Evolutionary conservation across 2,888 invertebrate genomes (phyloP).

Genomic region (Tenthredo notha): DNA sequence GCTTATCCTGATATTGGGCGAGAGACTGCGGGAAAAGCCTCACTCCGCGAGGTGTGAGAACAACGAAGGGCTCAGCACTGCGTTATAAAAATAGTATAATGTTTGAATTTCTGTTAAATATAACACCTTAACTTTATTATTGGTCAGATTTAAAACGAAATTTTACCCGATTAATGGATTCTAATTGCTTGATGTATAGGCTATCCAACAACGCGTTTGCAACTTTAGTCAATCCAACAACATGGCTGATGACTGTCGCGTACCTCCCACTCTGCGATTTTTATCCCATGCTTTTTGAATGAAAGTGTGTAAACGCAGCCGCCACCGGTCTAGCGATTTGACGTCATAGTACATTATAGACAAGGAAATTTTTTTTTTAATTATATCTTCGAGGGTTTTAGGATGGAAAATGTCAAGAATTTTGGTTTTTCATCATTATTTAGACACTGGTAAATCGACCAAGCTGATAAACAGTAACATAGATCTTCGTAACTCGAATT

Average conservation of each 20-base stretch:
- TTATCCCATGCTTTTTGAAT: neutral
- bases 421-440: neutral
- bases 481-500: neutral
- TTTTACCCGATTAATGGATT: conserved; percentile 16
- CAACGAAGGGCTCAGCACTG: conserved; percentile 49
- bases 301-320: conserved; percentile 3
- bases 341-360: neutral
- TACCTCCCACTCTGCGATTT: neutral
- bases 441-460: neutral
- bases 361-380: neutral
- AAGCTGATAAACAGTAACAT: neutral
- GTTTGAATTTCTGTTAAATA: neutral
- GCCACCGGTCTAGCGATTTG: neutral
- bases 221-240: conserved; percentile 60
- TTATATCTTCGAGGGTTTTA: neutral
- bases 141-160: neutral
- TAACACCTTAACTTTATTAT: conserved; percentile 33
- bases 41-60: neutral
- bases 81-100: conserved; percentile 15
- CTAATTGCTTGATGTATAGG: neutral
- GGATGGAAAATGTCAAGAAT: neutral
- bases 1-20: conserved; percentile 12
- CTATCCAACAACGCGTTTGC: conserved; percentile 54
- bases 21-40: neutral
- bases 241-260: conserved; percentile 60